Conservation (phyloP, 35 echinoderm and acorn worm species). For the Apostichopus japonicus region DNA sequence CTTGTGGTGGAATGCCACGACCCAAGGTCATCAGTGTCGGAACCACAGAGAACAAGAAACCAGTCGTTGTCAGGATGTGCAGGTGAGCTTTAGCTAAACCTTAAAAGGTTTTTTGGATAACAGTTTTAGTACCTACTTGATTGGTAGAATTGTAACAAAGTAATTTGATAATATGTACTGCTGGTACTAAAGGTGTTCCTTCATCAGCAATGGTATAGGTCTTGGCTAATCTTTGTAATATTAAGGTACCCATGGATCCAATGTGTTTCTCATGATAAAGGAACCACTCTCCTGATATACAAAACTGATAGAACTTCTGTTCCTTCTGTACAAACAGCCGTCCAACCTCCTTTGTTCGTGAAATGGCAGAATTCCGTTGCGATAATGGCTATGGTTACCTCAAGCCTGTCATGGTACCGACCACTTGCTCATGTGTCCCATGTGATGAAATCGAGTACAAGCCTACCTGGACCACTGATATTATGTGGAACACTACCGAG, state of each 20-base stretch:
- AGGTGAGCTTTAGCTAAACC: conserved; percentile 58
- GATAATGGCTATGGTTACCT: conserved; percentile 86
- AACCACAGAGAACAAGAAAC: conserved; percentile 74
- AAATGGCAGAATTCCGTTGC: conserved; percentile 92
- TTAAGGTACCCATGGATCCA: too few species aligned
- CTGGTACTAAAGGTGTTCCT: too few species aligned
- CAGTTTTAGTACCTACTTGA: too few species aligned
- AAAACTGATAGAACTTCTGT: too few species aligned
- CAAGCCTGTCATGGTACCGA: conserved; percentile 66
- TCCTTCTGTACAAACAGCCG: conserved; percentile 64
- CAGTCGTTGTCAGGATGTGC: conserved; percentile 89
- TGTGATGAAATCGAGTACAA: conserved; percentile 78
- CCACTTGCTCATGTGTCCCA: conserved; percentile 88
- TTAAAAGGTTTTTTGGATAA: background rate
- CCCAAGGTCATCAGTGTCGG: conserved; percentile 78
- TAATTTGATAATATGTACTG: too few species aligned
- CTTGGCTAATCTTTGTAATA: too few species aligned
- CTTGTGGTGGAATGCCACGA: conserved; percentile 80
- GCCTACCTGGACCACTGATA: conserved; percentile 70
- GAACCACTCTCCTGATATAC: too few species aligned
- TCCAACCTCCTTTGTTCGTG: conserved; percentile 72
- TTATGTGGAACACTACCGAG: conserved; percentile 63
- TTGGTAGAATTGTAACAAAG: too few species aligned
- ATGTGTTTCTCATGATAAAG: too few species aligned
- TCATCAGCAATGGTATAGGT: too few species aligned